Conservation (phyloP, 2,888 invertebrate genomes). For the Polydrusus cervinus region DNA sequence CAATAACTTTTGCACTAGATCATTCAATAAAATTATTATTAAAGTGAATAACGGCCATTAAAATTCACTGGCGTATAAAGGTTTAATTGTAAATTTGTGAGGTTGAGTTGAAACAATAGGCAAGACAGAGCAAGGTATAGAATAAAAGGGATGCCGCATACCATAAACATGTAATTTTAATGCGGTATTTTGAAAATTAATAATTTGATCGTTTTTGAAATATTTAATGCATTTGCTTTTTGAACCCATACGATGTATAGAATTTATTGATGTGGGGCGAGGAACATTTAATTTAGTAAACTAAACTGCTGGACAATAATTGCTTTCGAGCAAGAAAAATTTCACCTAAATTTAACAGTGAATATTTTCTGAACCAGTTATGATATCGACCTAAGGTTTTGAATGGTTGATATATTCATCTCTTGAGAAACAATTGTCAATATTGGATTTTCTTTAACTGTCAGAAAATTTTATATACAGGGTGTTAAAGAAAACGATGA, state of each 20-base stretch:
- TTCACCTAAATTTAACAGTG: too few relatives aligned
- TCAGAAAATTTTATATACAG: too few relatives aligned
- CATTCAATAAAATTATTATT: slow-evolving; percentile 44
- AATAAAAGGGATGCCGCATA: slow-evolving; percentile 26
- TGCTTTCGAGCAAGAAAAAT: too few relatives aligned
- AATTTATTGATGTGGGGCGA: too few relatives aligned
- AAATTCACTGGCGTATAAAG: slow-evolving; percentile 40
- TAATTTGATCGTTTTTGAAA: slow-evolving; percentile 21
- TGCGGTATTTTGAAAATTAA: slow-evolving; percentile 32
- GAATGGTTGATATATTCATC: too few relatives aligned
- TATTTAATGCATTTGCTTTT: slow-evolving; percentile 21
- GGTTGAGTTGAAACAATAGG: slow-evolving; percentile 39
- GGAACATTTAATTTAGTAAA: too few relatives aligned
- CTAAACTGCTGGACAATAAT: too few relatives aligned
- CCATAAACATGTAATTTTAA: slow-evolving; percentile 37
- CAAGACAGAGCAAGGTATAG: slow-evolving; percentile 33
- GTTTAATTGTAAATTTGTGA: slow-evolving; percentile 45
- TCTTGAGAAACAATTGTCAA: too few relatives aligned
- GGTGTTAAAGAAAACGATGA: too few relatives aligned
- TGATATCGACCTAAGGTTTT: too few relatives aligned
- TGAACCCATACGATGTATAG: not conserved
- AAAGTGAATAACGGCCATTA: slow-evolving; percentile 41
- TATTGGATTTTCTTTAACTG: too few relatives aligned
- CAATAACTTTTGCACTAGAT: slow-evolving; percentile 34
- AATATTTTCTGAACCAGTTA: too few relatives aligned